Base-by-base conservation (phyloP, 2,113 vertebrate species). In the Takifugu bimaculatus region DNA sequence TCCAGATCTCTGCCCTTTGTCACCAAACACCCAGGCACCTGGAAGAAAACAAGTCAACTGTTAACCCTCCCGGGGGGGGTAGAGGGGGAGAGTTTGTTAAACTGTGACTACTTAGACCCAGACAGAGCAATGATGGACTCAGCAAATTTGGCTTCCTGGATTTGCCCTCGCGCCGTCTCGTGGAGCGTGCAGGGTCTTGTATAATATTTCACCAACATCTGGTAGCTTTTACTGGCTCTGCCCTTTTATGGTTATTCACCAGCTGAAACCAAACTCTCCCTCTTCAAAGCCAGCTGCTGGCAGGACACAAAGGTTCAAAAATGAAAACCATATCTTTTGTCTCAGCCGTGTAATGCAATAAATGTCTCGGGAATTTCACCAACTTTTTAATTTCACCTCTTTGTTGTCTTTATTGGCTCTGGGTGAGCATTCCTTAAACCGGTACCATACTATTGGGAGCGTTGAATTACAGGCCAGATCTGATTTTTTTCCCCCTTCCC, bases 161-260 rank as follows among this genome's bases (percentile, higher is more conserved):
- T 83, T 77, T 83, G 78, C 77, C 77, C 74, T 70, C 67, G 52
- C 50, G 60, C 50, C 61, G 67, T 78, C 81, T 73, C 27, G 10
- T 57, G 63, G 28, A 84, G 68, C 83, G 68, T 83, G 80, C 73
- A 72, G 71, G 63, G 65, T 79, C 78, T 70, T 81, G 84, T 84
- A 77, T 84, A 77, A 81, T 82, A 82, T 86, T 87, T 84, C 81
- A 65, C 69, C 53, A 63, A 85, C 87, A 86, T 88, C 86, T 90
- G 86, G 79, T 83, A 78, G 78, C 83, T 83, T 87, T 88, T 87
- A 87, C 82, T 73, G 65, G 55, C 68, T 59, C 44, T 7, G 47
- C 60, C 69, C 63, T 80, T 81, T 86, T 84, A 85, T 77, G 70
- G 63, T 45, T 62, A 64, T 77, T 60, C 63, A 77, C 61, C 48